Evolutionary conservation across 2,888 invertebrate species (phyloP), one percentile per base, ranked within the genome.

Genomic region (Noctua janthe): DNA sequence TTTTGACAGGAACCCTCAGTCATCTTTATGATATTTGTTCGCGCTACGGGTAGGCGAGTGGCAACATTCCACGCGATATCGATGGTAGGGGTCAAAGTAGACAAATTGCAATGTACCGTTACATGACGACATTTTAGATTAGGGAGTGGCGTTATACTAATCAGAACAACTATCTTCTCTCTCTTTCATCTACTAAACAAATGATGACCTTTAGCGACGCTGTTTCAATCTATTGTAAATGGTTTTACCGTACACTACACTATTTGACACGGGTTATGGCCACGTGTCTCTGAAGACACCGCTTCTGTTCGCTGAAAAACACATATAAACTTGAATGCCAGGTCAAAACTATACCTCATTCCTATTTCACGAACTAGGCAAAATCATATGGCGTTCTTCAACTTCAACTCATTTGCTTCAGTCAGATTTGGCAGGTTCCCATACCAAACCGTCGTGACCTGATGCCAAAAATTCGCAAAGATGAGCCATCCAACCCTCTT

Each of bases 1-100:
- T 59, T 76, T 51, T 20, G 35, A 23, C 75, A 39, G 47, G 73
- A 72, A 87, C 74, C 13, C 43, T n/a, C 15, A 23, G 8, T 56
- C 87, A 84, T 85, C 87, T 84, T 76, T 80, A 71, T 23, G 59
- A 87, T 69, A 59, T 76, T 84, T 56, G 74, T 71, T 49, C 59
- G 17, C 13, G 66, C 75, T 85, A 75, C 80, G 75, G 85, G 84
- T 43, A 15, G 4, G 62, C 64, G 43, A 49, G 74, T 69, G 69
- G 51, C 78, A n/a, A 59, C 71, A 80, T 84, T 59, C 80, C 75
- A 43, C 43, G 47, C 47, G 17, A 11, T 87, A 47, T 71, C 69
- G n/a, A 15, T 4, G 47, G 35, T 79, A 75, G 66, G 75, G 72
- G 85, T 79, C 59, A 74, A 23, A 71, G 49, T 29, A 35, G 23